Evolutionary conservation across 2,113 vertebrate genomes (phyloP), one percentile per base, ranked within the genome.

Genomic region (Polyodon spathula): DNA sequence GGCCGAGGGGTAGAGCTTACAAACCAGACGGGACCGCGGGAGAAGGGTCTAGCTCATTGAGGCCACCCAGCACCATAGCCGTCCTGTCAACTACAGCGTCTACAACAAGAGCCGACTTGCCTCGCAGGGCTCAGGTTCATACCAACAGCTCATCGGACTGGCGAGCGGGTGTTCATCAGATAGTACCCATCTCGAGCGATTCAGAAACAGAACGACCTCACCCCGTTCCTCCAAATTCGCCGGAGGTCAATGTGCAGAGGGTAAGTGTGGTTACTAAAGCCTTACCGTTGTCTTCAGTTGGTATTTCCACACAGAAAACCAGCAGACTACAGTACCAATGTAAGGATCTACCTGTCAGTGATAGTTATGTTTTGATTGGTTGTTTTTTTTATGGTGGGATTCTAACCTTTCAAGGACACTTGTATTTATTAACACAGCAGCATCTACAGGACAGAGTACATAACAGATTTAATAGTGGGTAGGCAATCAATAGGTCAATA

Each of bases 161-260:
- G 77, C 59, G 78, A 4, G 74, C 46, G 40, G 80, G 78, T 3
- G 77, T 72, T 0, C 43, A 44, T 7, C 79, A 74, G 3, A 59
- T 73, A 7, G 41, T 79, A 5, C 40, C 56, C 2, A 79, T 72
- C 53, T 81, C 72, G 71, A 85, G 78, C 5, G 84, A 78, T 4
- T 83, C 77, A 2, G 84, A 82, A 37, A 63, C 65, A 6, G 84
- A 81, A 43, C 71, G 76, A 4, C 53, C 68, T 1, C 63, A 82
- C 66, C 60, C 75, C 0, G 89, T 74, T 40, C 88, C 89, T 0
- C 86, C 86, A 12, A 91, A 91, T 68, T 83, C 88, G 14, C 87
- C 85, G 0, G 81, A 9, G 42, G 74, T 73, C 64, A 70, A 64
- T 42, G 40, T 17, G 58, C 37, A 8, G 37, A 44, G 16, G 63